phyloP scores from a whole-genome alignment of 2,113 vertebrate species.

The Hylia prasina region DNA sequence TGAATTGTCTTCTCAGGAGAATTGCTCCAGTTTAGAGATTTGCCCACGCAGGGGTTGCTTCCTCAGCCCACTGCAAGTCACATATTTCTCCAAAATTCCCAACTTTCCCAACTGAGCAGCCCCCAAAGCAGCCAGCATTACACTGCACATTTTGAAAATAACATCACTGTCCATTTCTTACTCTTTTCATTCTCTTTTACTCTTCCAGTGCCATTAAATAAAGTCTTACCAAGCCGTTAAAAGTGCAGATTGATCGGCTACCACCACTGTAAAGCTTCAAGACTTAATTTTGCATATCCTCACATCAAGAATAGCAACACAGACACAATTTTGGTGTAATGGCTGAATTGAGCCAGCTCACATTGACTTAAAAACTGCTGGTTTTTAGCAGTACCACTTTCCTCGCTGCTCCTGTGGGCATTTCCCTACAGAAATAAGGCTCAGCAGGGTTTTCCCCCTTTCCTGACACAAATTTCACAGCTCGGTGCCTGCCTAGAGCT shows the following conservation, averaged over 20 bases:
- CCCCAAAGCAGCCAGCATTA: not conserved
- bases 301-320: not conserved
- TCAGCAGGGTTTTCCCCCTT: not conserved
- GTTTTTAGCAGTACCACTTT: not conserved
- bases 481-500: not conserved
- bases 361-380: not conserved
- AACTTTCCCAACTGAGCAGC: not conserved
- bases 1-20: not conserved
- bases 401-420: not conserved
- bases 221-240: not conserved
- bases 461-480: not conserved
- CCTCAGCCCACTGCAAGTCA: not conserved
- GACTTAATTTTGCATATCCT: not conserved
- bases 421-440: not conserved
- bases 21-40: not conserved
- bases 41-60: not conserved
- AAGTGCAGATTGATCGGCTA: not conserved
- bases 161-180: not conserved
- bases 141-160: not conserved
- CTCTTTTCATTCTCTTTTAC: not conserved
- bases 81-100: not conserved
- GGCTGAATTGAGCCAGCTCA: not conserved
- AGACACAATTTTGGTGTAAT: not conserved
- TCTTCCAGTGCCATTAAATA: not conserved
- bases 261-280: not conserved